These are phyloP conservation scores for Stegodyphus mimosarum DNA, from an alignment of 1,140 invertebrate genomes.

Conservation along the genomic window DNA sequence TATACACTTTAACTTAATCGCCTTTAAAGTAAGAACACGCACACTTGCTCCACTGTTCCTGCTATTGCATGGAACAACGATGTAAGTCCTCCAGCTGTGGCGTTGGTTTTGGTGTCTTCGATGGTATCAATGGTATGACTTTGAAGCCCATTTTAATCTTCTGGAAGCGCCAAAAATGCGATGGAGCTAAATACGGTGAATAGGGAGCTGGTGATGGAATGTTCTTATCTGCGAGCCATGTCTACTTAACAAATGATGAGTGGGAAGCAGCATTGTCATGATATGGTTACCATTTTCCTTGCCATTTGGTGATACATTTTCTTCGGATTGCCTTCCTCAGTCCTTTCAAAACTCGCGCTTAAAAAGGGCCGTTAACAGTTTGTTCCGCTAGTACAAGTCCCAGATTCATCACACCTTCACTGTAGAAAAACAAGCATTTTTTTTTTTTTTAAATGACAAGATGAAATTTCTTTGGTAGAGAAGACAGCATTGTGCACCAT, in stretches of 20 bases:
- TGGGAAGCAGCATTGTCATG: background rate
- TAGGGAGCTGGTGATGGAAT: background rate
- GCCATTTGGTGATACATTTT: background rate
- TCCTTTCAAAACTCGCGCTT: background rate
- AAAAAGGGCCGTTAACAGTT: background rate
- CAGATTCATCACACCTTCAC: background rate
- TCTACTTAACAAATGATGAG: background rate
- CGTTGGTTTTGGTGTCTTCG: background rate
- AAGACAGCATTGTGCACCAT: no score
- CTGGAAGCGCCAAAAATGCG: background rate
- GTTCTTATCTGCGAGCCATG: background rate
- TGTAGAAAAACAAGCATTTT: background rate
- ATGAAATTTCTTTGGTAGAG: no score
- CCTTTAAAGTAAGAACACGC: background rate
- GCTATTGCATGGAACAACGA: background rate
- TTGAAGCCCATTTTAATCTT: background rate
- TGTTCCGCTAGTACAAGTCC: background rate
- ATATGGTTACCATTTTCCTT: background rate
- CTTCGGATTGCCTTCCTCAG: background rate
- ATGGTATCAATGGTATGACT: background rate
- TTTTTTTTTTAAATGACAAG: no score
- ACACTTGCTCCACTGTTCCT: background rate
- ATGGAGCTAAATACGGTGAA: background rate
- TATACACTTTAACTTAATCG: background rate
- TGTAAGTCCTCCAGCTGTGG: background rate